Percentiles rank a stretch among this genome's conserved stretches.
phyloP scores from a whole-genome alignment of 2,797 vertebrate genomes.

The Siniperca undulata region DNA sequence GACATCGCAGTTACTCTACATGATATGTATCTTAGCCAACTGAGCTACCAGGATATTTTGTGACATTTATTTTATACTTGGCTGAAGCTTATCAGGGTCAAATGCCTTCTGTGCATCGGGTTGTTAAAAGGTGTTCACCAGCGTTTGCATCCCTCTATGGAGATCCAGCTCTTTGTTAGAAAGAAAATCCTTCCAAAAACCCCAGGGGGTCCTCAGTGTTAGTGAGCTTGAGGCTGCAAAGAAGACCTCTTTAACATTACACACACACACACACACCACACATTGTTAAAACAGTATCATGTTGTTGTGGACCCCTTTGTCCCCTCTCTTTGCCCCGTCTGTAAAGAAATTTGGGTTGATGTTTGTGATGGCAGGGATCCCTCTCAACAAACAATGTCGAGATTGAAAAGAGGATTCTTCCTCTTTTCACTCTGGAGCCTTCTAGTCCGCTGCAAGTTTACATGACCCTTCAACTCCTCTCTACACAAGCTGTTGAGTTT shows the following conservation, averaged over 20 bases:
- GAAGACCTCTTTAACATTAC: conserved; percentile 61
- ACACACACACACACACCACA: conserved; percentile 15
- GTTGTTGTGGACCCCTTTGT: conserved; percentile 68
- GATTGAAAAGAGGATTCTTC: conserved; percentile 81
- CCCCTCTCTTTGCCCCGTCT: conserved; percentile 66
- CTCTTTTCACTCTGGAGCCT: conserved; percentile 77
- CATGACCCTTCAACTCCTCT: conserved; percentile 85
- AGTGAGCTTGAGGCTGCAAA: conserved; percentile 57
- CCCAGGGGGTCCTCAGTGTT: conserved; percentile 64
- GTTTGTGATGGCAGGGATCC: conserved; percentile 77
- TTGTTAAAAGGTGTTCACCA: conserved; percentile 68
- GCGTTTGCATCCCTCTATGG: conserved; percentile 45
- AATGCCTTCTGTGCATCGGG: conserved; percentile 43
- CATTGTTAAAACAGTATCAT: conserved; percentile 62
- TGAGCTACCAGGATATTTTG: conserved; percentile 2
- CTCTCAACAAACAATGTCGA: conserved; percentile 74
- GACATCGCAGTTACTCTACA: conserved; percentile 1
- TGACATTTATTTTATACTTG: conserved; percentile 2
- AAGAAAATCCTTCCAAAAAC: conserved; percentile 63
- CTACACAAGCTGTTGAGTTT: conserved; percentile 78
- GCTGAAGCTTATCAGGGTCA: conserved; percentile 33
- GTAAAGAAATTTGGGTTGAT: conserved; percentile 71
- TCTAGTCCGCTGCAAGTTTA: conserved; percentile 82
- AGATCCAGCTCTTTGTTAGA: conserved; percentile 60
- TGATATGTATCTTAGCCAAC: not conserved